Evolutionary conservation across 2,797 vertebrate species (phyloP), one percentile per base, ranked within the genome.

Genomic region (Borostomias antarcticus): DNA sequence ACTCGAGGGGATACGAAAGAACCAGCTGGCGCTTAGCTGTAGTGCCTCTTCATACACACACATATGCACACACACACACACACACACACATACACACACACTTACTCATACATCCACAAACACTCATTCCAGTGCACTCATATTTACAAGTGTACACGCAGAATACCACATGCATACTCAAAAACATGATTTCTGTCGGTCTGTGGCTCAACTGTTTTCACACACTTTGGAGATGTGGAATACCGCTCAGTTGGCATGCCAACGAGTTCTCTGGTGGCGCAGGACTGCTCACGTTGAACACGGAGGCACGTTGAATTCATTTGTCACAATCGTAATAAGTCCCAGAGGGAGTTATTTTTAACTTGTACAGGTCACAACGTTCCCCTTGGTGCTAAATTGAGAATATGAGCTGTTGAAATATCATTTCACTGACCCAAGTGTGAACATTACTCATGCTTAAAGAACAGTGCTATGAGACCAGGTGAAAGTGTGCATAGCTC

Each of bases 301-400:
- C 63, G 78, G 64, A 67, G 60, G 73, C 68, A 58, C 62, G 63
- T 29, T 57, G 30, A 77, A 74, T 75, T 65, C 74, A 76, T 76
- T 69, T 64, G 66, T 78, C 70, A 71, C 58, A 64, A 53, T 53
- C 58, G 51, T 21, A 37, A 11, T 69, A 67, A 76, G 74, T 75
- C 77, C 77, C 26, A 59, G 73, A 61, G 51, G 57, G 69, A 76
- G 74, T 68, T 82, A 78, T 79, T 75, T 81, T 81, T 77, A 82
- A 77, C 71, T 73, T 57, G 73, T 64, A 68, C 64, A 75, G 80
- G 82, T 76, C 78, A 76, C 54, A 53, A 66, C 64, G 66, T 68
- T 81, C 74, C 72, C 68, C 63, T 25, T 54, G 61, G 62, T 64
- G 66, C 66, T 68, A 72, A 43, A 62, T 66, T 47, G 75, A 77